Evolutionary conservation across 1,140 invertebrate genomes (phyloP), one percentile per base, ranked within the genome.

Genomic region (Habropoda laboriosa): DNA sequence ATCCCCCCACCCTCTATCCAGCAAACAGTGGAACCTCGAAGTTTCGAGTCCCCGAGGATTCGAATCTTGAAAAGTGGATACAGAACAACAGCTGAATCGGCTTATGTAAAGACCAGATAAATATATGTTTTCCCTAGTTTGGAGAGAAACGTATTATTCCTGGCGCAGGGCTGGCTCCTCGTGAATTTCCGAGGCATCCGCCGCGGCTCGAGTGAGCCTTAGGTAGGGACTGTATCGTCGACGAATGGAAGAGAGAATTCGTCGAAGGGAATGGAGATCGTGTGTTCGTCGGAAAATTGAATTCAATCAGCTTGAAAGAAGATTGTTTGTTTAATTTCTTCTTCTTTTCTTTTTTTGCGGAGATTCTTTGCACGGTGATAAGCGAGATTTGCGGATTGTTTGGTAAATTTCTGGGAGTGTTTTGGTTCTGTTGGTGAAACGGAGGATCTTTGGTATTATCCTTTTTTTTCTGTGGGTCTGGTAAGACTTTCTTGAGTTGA

Each of bases 71-170:
- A 79, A 63, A 79, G 77, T 72, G 76, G 57, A 73, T 72, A 53
- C 57, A 47, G 76, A 61, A 53, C 55, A 61, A 73, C 70, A 60
- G 57, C 47, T 21, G 68, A 79, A 73, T 73, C 70, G 77, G 77
- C 77, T 79, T 73, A 73, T 73, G 70, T 64, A 79, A 79, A 79
- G 77, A 63, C 70, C 75, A 64, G n/a, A 79, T 79, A 73, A 79
- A 79, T 79, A 63, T 58, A 78, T 55, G 70, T 35, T 63, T 45
- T 55, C 38, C 21, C 47, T 27, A 38, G 30, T 55, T 79, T 38
- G 16, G 6, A 27, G 32, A 30, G 24, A 61, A 32, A 58, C 61
- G 38, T 58, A 64, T 45, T 64, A 55, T 68, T 70, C 51, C 13
- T 35, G 30, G 49, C 38, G 12, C 18, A 5, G 16, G n/a, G 16